phyloP scores from a whole-genome alignment of 2,888 invertebrate genomes.

The Ptilodon capucinus region DNA sequence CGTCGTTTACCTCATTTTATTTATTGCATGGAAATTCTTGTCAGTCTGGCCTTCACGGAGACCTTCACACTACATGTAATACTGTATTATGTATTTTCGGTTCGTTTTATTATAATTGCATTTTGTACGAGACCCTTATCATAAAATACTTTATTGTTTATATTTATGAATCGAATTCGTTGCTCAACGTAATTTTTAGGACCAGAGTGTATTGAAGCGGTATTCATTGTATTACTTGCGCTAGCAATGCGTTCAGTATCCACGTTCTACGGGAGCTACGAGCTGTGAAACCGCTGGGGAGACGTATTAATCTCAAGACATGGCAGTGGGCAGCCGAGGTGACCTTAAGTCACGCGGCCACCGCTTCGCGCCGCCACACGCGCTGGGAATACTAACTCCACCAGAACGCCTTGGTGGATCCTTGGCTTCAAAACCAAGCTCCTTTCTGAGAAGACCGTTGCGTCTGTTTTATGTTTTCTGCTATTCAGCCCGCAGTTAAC shows the following conservation, averaged over 20 bases:
- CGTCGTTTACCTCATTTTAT: slow-evolving; percentile 7
- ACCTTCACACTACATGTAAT: neutral
- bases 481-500: slow-evolving; percentile 47
- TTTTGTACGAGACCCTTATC: no score
- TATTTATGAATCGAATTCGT: no score
- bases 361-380: slow-evolving; percentile 64
- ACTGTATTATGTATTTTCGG: neutral
- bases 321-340: slow-evolving; percentile 70
- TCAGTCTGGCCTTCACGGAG: slow-evolving; percentile 7
- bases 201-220: no score
- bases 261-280: slow-evolving; percentile 17
- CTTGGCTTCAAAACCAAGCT: slow-evolving; percentile 82
- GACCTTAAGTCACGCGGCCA: slow-evolving; percentile 79
- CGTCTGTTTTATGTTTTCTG: slow-evolving; percentile 64
- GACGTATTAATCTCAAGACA: slow-evolving; percentile 67
- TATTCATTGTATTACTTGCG: neutral
- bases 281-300: slow-evolving; percentile 34
- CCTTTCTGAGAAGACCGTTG: slow-evolving; percentile 76
- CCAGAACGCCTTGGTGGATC: slow-evolving; percentile 78
- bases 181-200: no score
- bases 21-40: slow-evolving; percentile 7
- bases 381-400: slow-evolving; percentile 77
- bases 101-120: neutral
- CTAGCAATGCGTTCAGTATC: neutral
- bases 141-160: no score